phyloP scores from a whole-genome alignment of 2,113 vertebrate species.

The Otolemur garnettii region DNA sequence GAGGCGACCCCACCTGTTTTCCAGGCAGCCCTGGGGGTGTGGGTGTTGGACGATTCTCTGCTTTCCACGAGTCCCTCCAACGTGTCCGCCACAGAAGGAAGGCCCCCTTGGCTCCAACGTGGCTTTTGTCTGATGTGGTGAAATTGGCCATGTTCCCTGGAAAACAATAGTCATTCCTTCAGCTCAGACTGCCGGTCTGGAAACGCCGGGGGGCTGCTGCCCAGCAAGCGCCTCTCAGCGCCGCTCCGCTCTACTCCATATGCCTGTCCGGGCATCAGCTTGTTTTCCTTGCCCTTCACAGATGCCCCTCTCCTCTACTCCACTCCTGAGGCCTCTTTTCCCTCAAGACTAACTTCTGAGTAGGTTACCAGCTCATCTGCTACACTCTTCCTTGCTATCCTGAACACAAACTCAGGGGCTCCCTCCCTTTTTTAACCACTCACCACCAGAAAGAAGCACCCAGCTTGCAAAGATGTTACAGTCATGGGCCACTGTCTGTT shows the following conservation, averaged over 20 bases:
- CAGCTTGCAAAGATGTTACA: neutral
- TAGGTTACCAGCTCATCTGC: neutral
- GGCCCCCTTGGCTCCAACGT: neutral
- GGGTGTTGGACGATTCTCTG: neutral
- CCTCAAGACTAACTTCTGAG: neutral
- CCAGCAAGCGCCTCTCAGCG: neutral
- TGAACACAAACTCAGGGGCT: neutral
- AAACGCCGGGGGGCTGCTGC: too few species aligned
- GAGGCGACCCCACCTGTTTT: neutral
- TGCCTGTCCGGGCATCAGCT: neutral
- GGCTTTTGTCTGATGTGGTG: neutral
- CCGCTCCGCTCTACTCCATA: neutral
- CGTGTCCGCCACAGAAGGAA: neutral
- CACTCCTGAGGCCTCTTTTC: neutral
- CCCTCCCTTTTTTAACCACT: neutral
- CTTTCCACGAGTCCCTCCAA: neutral
- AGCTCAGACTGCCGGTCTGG: neutral
- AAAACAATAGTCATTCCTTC: neutral
- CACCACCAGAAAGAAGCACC: neutral
- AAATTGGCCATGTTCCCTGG: neutral
- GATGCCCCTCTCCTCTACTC: neutral
- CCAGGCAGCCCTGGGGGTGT: fast-evolving
- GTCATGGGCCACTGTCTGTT: neutral
- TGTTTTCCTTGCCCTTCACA: neutral
- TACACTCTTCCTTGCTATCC: neutral